Evolutionary conservation across 1,140 invertebrate species (phyloP).

Genomic region (Brachionus calyciflorus): DNA sequence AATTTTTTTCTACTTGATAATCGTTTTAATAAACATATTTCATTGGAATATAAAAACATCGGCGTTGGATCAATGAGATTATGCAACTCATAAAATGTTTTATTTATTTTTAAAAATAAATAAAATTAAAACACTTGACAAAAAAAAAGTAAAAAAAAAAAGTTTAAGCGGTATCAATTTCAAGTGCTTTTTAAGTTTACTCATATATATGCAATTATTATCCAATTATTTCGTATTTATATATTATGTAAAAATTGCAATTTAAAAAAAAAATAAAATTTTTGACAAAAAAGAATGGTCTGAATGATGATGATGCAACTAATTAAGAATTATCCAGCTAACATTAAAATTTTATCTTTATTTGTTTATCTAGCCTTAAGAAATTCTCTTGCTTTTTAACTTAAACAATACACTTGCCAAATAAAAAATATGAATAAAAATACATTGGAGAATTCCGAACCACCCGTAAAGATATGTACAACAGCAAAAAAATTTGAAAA

Average conservation of each 20-base stretch:
- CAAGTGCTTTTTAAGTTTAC: not conserved
- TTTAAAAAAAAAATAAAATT: not conserved
- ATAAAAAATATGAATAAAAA: too few relatives aligned
- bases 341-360: not conserved
- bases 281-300: not conserved
- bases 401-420: too few relatives aligned
- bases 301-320: not conserved
- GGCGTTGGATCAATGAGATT: not conserved
- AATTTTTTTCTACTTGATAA: too few relatives aligned
- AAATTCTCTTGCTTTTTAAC: too few relatives aligned
- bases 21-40: not conserved
- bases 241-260: not conserved
- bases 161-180: not conserved
- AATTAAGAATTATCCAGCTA: slow-evolving; percentile 23
- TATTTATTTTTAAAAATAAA: not conserved
- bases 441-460: not conserved
- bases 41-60: not conserved
- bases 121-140: not conserved
- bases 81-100: not conserved
- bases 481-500: not conserved
- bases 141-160: too few relatives aligned
- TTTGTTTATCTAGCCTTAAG: slow-evolving; percentile 23
- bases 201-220: slow-evolving; percentile 13
- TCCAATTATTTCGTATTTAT: too few relatives aligned
- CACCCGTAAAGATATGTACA: not conserved